Conservation (phyloP, 1,140 invertebrate species). For the Apis florea region DNA sequence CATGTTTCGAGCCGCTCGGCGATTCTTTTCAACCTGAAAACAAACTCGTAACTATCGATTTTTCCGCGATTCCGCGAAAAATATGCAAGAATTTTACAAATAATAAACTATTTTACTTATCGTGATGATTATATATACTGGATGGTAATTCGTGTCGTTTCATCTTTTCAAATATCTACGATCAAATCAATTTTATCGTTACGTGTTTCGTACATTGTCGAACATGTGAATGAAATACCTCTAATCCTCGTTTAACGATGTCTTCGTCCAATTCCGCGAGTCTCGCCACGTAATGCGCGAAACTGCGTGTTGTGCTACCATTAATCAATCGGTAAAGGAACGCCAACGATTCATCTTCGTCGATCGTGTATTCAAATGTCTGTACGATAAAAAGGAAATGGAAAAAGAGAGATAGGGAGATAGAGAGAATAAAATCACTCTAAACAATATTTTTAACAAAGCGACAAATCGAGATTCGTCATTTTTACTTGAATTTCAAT, state of each 20-base stretch:
- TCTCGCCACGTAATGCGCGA: conserved; percentile 65
- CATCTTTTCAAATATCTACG: conserved; percentile 53
- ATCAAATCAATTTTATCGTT: neutral
- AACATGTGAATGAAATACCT: conserved; percentile 27
- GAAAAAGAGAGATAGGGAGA: neutral
- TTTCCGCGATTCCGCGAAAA: neutral
- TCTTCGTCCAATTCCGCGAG: conserved; percentile 53
- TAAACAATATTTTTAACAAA: neutral
- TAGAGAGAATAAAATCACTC: too few relatives aligned
- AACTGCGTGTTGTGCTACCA: conserved; percentile 61
- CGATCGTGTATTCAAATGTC: conserved; percentile 65
- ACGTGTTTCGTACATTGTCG: neutral
- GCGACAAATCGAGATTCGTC: neutral
- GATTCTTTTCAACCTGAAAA: conserved; percentile 52
- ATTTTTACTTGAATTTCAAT: conserved; percentile 79
- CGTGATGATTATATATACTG: neutral
- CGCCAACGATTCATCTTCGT: conserved; percentile 54
- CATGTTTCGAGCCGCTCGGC: conserved; percentile 21
- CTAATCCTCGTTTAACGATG: conserved; percentile 53
- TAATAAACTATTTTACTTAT: neutral
- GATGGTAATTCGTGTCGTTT: conserved; percentile 45
- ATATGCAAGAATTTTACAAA: neutral
- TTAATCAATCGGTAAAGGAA: conserved; percentile 62
- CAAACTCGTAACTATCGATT: neutral
- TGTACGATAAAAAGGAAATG: neutral